These are phyloP conservation scores for Masnerella sp. DNA, from an alignment of 2,888 invertebrate species.

Conservation along the genomic window DNA sequence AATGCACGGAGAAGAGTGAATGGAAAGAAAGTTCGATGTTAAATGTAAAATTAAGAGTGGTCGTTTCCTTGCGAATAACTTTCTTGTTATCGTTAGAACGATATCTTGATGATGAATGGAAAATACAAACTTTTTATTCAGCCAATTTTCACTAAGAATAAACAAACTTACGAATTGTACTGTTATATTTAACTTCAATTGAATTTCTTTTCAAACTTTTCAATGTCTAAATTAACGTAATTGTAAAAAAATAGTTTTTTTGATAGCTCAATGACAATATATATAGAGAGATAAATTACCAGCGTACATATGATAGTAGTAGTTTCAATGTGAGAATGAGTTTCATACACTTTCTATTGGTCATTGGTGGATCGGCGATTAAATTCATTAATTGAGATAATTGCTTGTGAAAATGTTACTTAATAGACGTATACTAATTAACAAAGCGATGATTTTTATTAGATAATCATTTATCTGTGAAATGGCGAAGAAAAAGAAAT, in stretches of 20 bases:
- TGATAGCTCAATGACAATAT: too few relatives aligned
- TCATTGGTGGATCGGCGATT: slow-evolving; percentile 4
- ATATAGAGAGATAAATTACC: too few relatives aligned
- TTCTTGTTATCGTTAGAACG: slow-evolving; percentile 6
- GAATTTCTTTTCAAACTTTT: too few relatives aligned
- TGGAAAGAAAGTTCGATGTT: slow-evolving; percentile 22
- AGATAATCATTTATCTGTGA: slow-evolving; percentile 20
- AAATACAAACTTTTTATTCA: too few relatives aligned
- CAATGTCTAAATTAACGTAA: too few relatives aligned
- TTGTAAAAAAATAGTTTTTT: too few relatives aligned
- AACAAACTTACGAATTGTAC: too few relatives aligned
- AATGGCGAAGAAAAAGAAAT: slow-evolving; percentile 23
- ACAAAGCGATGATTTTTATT: slow-evolving; percentile 30
- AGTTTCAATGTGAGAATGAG: too few relatives aligned
- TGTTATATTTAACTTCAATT: too few relatives aligned
- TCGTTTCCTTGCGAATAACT: slow-evolving; percentile 7
- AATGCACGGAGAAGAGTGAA: slow-evolving; percentile 1
- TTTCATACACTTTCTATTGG: too few relatives aligned
- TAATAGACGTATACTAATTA: slow-evolving; percentile 37
- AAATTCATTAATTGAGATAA: slow-evolving; percentile 39
- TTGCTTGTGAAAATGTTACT: slow-evolving; percentile 23
- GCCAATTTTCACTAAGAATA: too few relatives aligned
- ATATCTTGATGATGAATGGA: not conserved
- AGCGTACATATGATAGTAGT: too few relatives aligned
- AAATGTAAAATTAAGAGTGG: slow-evolving; percentile 13